Evolutionary conservation across 2,888 invertebrate genomes (phyloP), one percentile per base, ranked within the genome.

Genomic region (Calliphora vomitoria): DNA sequence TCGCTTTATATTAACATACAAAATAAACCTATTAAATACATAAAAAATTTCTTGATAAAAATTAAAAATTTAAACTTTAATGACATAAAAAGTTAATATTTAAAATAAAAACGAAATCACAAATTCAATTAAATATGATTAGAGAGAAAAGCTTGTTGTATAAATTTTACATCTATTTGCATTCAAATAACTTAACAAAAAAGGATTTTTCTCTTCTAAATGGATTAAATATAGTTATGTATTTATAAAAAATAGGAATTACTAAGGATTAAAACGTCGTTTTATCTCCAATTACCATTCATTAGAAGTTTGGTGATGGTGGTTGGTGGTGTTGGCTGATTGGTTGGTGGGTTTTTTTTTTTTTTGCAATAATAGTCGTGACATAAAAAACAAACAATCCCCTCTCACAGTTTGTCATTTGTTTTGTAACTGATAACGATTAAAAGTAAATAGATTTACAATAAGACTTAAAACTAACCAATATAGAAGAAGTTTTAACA

Each of bases 401-500:
- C 69, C 71, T 79, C 75, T 69, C 69, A 47, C 69, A 53, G n/a
- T 78, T 78, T 60, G 8, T 78, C 35, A 60, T 74, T 47, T 64
- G 47, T 53, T 78, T 62, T 82, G 64, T n/a, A 58, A 80, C 44
- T 78, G 74, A 79, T 82, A 78, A 68, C 20, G 72, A 71, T 81
- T 74, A 83, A 55, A 74, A 68, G 47, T 79, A 87, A 41, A 74
- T 64, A 69, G 64, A 74, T 85, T 84, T 82, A 87, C 53, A 87
- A 79, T 85, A 82, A 79, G 55, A 71, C 85, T 87, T 87, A 87
- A 87, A 82, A 87, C 87, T 87, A 87, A 82, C 82, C 87, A 85
- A 83, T 75, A 80, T 15, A 69, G 64, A 62, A 68, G 58, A 62
- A 68, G 72, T 79, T 82, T 25, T 79, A 60, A 79, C 62, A 85